phyloP scores from a whole-genome alignment of 2,888 invertebrate genomes.

The Ctenicera cuprea region DNA sequence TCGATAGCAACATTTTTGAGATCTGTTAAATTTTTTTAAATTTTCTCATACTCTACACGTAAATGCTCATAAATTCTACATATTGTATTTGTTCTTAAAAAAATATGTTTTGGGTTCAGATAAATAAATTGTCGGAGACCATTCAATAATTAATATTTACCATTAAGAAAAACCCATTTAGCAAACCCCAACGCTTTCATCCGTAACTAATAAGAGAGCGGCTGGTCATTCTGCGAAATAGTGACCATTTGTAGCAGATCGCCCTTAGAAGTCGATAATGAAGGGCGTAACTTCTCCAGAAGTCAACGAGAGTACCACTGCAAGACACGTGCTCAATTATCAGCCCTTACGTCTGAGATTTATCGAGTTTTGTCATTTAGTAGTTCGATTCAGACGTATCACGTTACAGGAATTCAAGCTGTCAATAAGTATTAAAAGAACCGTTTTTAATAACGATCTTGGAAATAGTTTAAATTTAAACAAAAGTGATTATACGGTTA shows the following conservation, averaged over 20 bases:
- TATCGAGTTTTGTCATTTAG: conserved; percentile 16
- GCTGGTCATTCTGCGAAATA: conserved; percentile 38
- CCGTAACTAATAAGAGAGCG: conserved; percentile 44
- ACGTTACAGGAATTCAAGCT: not conserved
- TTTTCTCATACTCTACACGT: no score
- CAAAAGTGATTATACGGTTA: no score
- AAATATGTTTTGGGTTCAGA: no score
- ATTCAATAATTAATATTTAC: not conserved
- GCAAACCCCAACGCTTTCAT: conserved; percentile 20
- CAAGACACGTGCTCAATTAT: conserved; percentile 47
- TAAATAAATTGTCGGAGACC: no score
- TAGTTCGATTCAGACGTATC: no score
- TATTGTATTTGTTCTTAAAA: no score
- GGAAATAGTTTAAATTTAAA: no score
- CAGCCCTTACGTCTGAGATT: conserved; percentile 32
- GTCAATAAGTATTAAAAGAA: no score
- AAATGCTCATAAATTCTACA: no score
- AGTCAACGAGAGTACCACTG: conserved; percentile 40
- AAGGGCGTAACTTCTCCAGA: conserved; percentile 44
- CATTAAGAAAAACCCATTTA: not conserved
- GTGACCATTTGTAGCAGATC: conserved; percentile 48
- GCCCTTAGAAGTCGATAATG: conserved; percentile 49
- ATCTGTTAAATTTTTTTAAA: no score
- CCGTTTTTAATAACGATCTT: no score
- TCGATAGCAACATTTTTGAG: no score